Percentiles rank a stretch among this genome's conserved stretches.
phyloP scores from a whole-genome alignment of 2,113 vertebrate species.

The Peromyscus californicus region DNA sequence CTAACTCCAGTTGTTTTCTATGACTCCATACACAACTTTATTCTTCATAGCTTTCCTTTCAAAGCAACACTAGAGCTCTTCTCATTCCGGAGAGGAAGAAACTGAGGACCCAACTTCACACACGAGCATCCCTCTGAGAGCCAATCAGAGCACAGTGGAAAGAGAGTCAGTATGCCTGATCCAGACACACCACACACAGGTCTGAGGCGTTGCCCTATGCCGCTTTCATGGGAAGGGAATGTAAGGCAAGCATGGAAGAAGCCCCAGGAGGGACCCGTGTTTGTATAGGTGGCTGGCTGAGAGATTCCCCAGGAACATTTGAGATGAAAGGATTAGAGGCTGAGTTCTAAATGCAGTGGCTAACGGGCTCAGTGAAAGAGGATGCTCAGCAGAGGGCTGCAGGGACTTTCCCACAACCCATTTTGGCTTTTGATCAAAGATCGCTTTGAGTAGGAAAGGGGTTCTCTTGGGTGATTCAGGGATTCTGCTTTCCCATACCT shows the following conservation, averaged over 20 bases:
- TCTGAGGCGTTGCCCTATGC: not conserved
- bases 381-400: slow-evolving; percentile 57
- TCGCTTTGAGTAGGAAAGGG: not conserved
- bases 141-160: not conserved
- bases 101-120: not conserved
- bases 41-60: not conserved
- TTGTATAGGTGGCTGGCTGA: too few species aligned
- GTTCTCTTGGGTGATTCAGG: not conserved
- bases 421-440: not conserved
- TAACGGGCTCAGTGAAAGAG: slow-evolving; percentile 35
- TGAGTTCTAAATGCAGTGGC: slow-evolving; percentile 46
- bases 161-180: not conserved
- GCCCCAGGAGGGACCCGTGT: not conserved
- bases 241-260: not conserved
- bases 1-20: not conserved
- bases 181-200: not conserved
- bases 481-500: not conserved
- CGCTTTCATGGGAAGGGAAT: not conserved
- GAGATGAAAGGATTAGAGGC: slow-evolving; percentile 59
- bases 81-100: not conserved
- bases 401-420: slow-evolving; percentile 60
- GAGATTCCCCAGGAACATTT: not conserved
- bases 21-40: not conserved
- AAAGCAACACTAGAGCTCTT: not conserved
- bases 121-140: not conserved